A percentile compares a stretch with the other conserved stretches of the same genome.
phyloP scores from a whole-genome alignment of 2,888 invertebrate genomes.

The Galerucella calmariensis region DNA sequence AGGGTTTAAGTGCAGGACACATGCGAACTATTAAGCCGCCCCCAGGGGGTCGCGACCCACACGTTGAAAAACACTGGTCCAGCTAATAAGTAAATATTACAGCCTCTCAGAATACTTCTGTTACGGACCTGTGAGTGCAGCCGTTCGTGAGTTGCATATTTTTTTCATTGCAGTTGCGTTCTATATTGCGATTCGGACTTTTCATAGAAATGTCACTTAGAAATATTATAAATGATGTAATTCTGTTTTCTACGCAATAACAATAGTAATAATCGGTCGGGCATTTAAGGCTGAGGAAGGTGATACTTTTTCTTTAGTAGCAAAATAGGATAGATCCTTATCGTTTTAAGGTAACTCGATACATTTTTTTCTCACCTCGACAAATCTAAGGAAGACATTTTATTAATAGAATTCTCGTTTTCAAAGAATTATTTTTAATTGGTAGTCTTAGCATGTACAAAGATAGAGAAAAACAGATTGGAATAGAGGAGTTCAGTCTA shows the following conservation, averaged over 20 bases:
- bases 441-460: too few relatives aligned
- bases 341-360: constrained; percentile 33
- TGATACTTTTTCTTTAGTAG: constrained; percentile 54
- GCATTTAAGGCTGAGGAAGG: constrained; percentile 52
- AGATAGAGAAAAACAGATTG: too few relatives aligned
- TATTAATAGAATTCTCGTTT: too few relatives aligned
- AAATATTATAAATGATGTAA: constrained; percentile 64
- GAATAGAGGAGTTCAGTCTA: too few relatives aligned
- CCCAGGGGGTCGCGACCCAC: too few relatives aligned
- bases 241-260: constrained; percentile 57
- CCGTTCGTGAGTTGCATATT: constrained; percentile 62
- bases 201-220: constrained; percentile 63
- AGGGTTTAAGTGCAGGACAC: too few relatives aligned
- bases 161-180: constrained; percentile 55
- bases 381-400: too few relatives aligned
- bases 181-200: constrained; percentile 59
- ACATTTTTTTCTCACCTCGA: constrained; percentile 20
- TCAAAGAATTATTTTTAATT: too few relatives aligned
- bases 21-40: too few relatives aligned
- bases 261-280: constrained; percentile 49
- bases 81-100: too few relatives aligned
- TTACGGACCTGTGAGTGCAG: constrained; percentile 55
- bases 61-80: too few relatives aligned
- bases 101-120: background rate
- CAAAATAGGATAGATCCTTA: constrained; percentile 39